A percentile compares a stretch with the other conserved stretches of the same genome.
phyloP scores from a whole-genome alignment of 53 echinoderm and acorn worm genomes.

The Stichopus horrens region DNA sequence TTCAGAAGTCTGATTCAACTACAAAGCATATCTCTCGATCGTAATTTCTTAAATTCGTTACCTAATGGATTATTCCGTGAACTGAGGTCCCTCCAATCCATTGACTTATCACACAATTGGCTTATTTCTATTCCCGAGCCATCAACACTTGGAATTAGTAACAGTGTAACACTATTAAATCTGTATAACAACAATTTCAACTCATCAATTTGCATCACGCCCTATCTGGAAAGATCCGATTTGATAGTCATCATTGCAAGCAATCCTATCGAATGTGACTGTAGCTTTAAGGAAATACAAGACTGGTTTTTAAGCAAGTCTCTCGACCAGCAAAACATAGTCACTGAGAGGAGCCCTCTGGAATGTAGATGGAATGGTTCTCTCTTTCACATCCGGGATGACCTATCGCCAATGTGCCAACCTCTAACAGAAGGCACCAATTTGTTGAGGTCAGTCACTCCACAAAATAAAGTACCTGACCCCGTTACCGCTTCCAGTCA shows the following conservation, averaged over 20 bases:
- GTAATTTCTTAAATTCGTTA: not conserved
- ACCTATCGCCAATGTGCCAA: not conserved
- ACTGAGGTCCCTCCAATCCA: not conserved
- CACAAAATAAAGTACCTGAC: no score
- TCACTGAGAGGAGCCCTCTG: not conserved
- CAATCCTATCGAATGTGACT: slow-evolving; percentile 22
- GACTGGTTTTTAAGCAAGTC: not conserved
- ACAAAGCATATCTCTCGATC: not conserved
- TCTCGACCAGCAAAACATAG: not conserved
- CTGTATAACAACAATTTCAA: not conserved
- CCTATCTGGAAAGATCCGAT: not conserved
- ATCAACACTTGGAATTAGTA: not conserved
- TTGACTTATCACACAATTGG: not conserved
- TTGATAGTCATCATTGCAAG: not conserved
- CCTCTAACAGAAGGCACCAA: not conserved
- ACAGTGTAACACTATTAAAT: not conserved
- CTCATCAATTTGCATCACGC: not conserved
- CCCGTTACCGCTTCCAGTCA: no score
- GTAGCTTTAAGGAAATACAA: not conserved
- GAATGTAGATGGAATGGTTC: slow-evolving; percentile 4
- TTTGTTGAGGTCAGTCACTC: no score
- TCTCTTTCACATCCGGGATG: not conserved
- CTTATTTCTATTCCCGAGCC: not conserved
- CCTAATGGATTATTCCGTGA: not conserved
- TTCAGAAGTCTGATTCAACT: not conserved